A percentile compares a stretch with the other conserved stretches of the same genome.
Conservation (phyloP, 2,888 invertebrate genomes). For the Hyalella azteca region DNA sequence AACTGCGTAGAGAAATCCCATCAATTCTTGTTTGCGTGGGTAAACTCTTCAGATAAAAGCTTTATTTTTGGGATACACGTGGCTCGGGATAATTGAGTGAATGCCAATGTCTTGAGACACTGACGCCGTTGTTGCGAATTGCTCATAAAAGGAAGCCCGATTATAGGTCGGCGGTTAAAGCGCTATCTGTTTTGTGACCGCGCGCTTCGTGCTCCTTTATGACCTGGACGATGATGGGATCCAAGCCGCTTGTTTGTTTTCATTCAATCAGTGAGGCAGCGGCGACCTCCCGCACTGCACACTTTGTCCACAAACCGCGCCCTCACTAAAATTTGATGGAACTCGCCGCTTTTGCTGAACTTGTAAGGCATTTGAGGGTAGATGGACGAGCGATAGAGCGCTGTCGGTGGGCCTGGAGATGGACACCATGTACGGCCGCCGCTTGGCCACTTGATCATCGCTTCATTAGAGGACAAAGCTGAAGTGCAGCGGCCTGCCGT, state of each 20-base stretch:
- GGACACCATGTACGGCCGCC: not conserved
- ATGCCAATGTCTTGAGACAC: too few species aligned
- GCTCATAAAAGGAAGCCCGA: not conserved
- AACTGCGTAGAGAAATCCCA: too few species aligned
- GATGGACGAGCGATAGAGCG: not conserved
- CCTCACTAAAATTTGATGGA: conserved; percentile 28
- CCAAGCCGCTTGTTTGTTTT: conserved; percentile 16
- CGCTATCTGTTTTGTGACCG: not conserved
- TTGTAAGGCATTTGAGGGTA: not conserved
- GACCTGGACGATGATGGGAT: not conserved
- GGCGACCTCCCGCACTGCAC: conserved; percentile 13
- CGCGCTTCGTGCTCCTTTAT: not conserved
- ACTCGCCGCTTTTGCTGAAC: not conserved
- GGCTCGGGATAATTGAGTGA: too few species aligned
- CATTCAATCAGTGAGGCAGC: not conserved
- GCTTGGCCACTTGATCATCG: conserved; percentile 28
- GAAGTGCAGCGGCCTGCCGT: conserved; percentile 1
- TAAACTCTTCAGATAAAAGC: too few species aligned
- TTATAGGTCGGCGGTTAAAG: not conserved
- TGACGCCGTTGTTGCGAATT: too few species aligned
- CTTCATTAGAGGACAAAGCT: conserved; percentile 23
- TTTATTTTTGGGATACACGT: too few species aligned
- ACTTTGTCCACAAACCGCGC: not conserved
- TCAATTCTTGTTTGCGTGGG: too few species aligned
- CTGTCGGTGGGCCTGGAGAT: conserved; percentile 4